phyloP scores from a whole-genome alignment of 1,140 invertebrate species.

The Callitettix versicolor region DNA sequence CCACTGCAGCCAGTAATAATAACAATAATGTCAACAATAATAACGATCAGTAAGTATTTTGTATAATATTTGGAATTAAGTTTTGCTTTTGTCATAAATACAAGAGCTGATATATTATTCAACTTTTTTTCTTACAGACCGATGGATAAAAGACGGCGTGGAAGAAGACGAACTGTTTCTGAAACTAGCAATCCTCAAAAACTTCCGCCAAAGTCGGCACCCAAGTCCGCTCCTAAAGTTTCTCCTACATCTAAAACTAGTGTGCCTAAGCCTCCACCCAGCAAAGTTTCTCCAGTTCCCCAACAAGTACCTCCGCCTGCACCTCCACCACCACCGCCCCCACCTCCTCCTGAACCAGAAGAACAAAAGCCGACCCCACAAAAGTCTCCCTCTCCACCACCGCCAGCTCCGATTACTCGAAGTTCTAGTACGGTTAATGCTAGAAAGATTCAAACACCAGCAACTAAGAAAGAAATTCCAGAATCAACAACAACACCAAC shows the following conservation, averaged over 20 bases:
- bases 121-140: conserved; percentile 7
- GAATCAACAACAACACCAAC: background rate
- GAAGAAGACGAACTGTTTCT: conserved; percentile 24
- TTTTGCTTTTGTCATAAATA: background rate
- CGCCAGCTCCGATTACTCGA: conserved; percentile 9
- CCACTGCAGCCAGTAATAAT: background rate
- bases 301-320: conserved; percentile 4
- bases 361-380: conserved; percentile 6
- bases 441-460: background rate
- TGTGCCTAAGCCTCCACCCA: background rate
- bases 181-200: conserved; percentile 15
- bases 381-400: conserved; percentile 2
- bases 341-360: conserved; percentile 3
- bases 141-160: conserved; percentile 21
- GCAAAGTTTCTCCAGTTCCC: background rate
- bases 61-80: background rate
- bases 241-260: background rate
- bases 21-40: conserved; percentile 3
- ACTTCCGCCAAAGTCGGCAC: conserved; percentile 1
- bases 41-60: conserved; percentile 11
- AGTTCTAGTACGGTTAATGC: conserved; percentile 3
- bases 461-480: conserved; percentile 1
- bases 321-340: background rate
- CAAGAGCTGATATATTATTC: background rate
- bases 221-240: background rate